Evolutionary conservation across 2,797 vertebrate genomes (phyloP).

Genomic region (Mus spretus): DNA sequence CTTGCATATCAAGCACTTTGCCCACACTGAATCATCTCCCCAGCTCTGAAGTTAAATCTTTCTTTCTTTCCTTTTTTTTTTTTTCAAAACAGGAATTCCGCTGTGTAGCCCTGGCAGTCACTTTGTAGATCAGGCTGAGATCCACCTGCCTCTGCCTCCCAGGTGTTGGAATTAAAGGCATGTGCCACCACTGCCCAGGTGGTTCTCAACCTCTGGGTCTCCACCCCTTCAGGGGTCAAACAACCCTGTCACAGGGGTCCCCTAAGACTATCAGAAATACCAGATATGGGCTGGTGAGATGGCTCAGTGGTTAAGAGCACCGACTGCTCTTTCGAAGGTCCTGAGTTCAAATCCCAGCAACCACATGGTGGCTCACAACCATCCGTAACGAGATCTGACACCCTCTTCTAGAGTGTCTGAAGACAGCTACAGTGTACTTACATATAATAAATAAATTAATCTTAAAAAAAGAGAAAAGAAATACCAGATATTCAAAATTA

Average conservation of each 20-base stretch:
- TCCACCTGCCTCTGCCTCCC: neutral
- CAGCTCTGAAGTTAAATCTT: neutral
- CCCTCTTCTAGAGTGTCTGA: too few species aligned
- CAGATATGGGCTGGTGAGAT: neutral
- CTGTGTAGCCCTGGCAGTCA: neutral
- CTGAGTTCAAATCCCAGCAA: too few species aligned
- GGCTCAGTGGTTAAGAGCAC: too few species aligned
- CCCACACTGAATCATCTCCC: neutral
- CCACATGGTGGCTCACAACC: too few species aligned
- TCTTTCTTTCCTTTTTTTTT: neutral
- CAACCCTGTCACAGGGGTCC: neutral
- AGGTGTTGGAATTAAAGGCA: neutral
- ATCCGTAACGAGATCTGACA: too few species aligned
- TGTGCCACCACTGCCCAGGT: neutral
- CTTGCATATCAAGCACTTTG: neutral
- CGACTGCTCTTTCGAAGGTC: too few species aligned
- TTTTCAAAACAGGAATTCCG: neutral
- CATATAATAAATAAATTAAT: too few species aligned
- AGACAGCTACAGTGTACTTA: too few species aligned
- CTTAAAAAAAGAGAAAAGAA: neutral
- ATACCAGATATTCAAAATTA: neutral
- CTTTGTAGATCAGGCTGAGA: neutral
- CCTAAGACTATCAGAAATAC: neutral
- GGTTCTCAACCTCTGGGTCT: neutral
- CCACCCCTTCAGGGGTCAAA: neutral